Evolutionary conservation across 1,140 invertebrate genomes (phyloP).

Genomic region (Atta texana): DNA sequence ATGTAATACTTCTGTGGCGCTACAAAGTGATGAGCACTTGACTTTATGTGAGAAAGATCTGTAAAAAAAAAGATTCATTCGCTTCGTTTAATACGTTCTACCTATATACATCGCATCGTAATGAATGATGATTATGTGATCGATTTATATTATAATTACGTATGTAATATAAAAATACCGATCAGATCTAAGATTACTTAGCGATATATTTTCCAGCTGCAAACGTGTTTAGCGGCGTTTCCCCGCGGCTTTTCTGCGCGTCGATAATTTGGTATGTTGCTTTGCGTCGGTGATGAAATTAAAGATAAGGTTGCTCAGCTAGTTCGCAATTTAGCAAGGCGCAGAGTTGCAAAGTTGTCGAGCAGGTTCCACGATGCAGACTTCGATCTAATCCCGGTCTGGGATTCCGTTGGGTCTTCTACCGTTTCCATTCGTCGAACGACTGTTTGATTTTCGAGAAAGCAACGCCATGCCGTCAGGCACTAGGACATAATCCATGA

Average conservation of each 20-base stretch:
- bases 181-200: slow-evolving; percentile 38
- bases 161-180: slow-evolving; percentile 24
- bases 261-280: slow-evolving; percentile 48
- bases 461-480: not conserved
- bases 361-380: slow-evolving; percentile 40
- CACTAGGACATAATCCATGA: not conserved
- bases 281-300: slow-evolving; percentile 54
- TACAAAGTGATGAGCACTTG: not conserved
- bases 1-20: not conserved
- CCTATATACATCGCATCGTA: not conserved
- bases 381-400: not conserved
- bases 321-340: slow-evolving; percentile 47
- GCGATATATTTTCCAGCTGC: slow-evolving; percentile 21
- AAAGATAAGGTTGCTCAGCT: slow-evolving; percentile 60
- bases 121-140: slow-evolving; percentile 38
- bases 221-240: slow-evolving; percentile 25
- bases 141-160: slow-evolving; percentile 58
- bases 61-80: not conserved
- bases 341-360: slow-evolving; percentile 29
- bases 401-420: not conserved
- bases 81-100: not conserved
- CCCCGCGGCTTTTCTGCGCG: slow-evolving; percentile 40
- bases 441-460: slow-evolving; percentile 46
- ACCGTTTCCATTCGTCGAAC: slow-evolving; percentile 1
- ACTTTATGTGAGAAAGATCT: not conserved